Evolutionary conservation across 2,888 invertebrate genomes (phyloP), one percentile per base, ranked within the genome.

Genomic region (Catocala sponsa): DNA sequence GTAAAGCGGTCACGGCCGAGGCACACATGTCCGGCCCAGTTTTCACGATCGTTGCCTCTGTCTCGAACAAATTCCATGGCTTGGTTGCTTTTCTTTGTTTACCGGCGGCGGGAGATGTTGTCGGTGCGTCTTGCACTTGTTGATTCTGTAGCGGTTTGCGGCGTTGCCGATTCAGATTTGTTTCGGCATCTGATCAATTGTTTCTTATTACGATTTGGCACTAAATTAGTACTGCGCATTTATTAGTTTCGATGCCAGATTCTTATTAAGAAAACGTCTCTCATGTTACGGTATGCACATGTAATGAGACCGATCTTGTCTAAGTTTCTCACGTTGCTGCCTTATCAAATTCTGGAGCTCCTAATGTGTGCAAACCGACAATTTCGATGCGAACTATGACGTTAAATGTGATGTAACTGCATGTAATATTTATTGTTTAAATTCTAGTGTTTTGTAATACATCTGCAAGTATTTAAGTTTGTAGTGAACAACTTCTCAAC

Each of bases 1-100:
- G 94, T 92, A 92, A 91, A 82, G 87, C 89, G 94, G 94, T 90
- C 94, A 93, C 90, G 93, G 94, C 91, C 92, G 91, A 88, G 87
- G 88, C 91, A 91, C 91, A 91, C 88, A 91, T 92, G 93, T 92
- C 93, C 94, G 93, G 92, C 90, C 91, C 91, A 92, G 93, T 93
- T 94, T 92, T 92, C 92, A 91, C 92, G 92, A 86, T 84, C 81
- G 85, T 80, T 85, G 86, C 80, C 84, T 85, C 82, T 85, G 86
- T 83, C 84, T 87, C 81, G 78, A 82, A 85, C 86, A 85, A 88
- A 89, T 90, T 89, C 91, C 85, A 79, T 77, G 78, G 80, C 81
- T 77, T 80, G 76, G 70, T 78, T 82, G 80, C 81, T 84, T 87
- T 88, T 89, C 91, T 92, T 93, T 92, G 92, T 92, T 91, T 91